Base-by-base conservation (phyloP, 1,140 invertebrate species). In the Thereuonema tuberculata region DNA sequence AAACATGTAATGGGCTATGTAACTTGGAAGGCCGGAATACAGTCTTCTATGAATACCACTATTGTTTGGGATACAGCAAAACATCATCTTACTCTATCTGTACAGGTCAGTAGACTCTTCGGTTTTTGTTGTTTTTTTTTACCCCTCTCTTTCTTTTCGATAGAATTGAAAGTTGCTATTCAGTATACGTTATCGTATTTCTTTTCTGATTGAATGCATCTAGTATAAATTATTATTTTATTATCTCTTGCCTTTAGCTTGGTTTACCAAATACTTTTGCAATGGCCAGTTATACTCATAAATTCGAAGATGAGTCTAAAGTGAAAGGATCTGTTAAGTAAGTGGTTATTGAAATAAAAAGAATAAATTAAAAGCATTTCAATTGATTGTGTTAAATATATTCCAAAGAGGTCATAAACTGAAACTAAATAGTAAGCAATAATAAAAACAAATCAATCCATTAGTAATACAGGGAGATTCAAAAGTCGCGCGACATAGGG, bases 1-100 rank as follows among this genome's bases (percentile, higher is more conserved):
- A 84, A 84, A 62, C 81, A 89, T 68, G 86, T 87, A 0, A 81
- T 91, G 43, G 91, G 91, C 26, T 90, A 92, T 67, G 71, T 95
- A 12, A 89, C 87, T 0, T 92, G 88, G 68, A 84, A 87, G 70
- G 80, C 80, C 0, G 85, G 85, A 3, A 72, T 67, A 49, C 79
- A 84, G 43, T 85, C 83, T 17, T 82, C 84, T 0, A 83, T 95
- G 81, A 84, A 81, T 1, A 88, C 88, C 0, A 82, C 82, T 47
- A 74, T 93, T 25, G 81, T 87, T 29, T 80, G 85, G 62, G 84
- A 87, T 67, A 85, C 83, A 2, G 79, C 85, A 62, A 77, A 77
- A 31, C 77, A 76, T 68, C 75, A 85, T 66, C 67, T 81, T 60
- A 77, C 82, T 70, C 74, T 83, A 20, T 79, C 83, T 1, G 67